Conservation (phyloP, 2,113 vertebrate species). For the Crocuta crocuta region DNA sequence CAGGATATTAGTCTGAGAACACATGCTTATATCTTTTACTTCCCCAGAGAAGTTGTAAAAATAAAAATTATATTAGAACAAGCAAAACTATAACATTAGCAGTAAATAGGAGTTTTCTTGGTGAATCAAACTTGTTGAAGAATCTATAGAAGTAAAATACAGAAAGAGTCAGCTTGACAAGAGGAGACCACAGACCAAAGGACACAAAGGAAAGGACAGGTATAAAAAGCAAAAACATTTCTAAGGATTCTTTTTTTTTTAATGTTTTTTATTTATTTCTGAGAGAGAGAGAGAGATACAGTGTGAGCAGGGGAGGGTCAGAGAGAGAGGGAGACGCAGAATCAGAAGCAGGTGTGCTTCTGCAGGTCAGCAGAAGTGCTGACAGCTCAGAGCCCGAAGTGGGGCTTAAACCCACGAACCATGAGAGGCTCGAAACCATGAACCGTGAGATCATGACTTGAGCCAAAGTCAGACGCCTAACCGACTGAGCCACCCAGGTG, state of each 20-base stretch:
- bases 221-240: not conserved
- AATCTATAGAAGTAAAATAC: not conserved
- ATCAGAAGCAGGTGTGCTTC: too few species aligned
- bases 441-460: too few species aligned
- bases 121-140: constrained; percentile 9
- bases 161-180: not conserved
- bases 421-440: too few species aligned
- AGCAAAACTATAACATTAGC: constrained; percentile 53
- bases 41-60: constrained; percentile 50
- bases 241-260: not conserved
- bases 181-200: not conserved
- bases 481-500: too few species aligned
- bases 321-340: too few species aligned
- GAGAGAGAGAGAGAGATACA: too few species aligned
- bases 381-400: too few species aligned
- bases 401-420: too few species aligned
- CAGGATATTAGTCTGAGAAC: constrained; percentile 46
- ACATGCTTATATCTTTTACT: constrained; percentile 31
- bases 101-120: constrained; percentile 15
- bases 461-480: too few species aligned
- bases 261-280: too few species aligned
- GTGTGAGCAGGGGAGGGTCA: too few species aligned
- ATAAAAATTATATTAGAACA: constrained; percentile 13
- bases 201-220: not conserved
- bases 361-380: too few species aligned